Conservation (phyloP, 2,797 vertebrate genomes). For the Morelia viridis region DNA sequence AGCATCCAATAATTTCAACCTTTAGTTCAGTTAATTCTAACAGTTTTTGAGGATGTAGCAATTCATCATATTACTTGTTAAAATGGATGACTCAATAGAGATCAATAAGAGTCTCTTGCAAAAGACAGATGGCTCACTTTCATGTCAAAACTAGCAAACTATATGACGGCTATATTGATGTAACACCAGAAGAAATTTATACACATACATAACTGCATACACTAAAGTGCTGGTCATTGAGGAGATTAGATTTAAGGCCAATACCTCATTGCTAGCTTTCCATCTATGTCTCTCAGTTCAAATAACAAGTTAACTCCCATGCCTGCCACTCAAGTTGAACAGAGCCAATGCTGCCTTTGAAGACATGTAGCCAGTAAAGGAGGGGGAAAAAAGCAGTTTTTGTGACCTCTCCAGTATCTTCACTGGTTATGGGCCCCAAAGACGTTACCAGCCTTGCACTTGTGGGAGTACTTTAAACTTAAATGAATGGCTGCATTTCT, state of each 20-base stretch:
- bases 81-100: not conserved
- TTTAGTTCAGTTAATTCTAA: conserved; percentile 9
- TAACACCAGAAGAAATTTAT: not conserved
- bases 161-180: not conserved
- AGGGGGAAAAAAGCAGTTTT: not conserved
- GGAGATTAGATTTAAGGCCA: not conserved
- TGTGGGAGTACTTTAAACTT: not conserved
- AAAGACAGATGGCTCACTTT: not conserved
- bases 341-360: not conserved
- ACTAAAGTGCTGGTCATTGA: not conserved
- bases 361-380: not conserved
- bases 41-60: not conserved
- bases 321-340: not conserved
- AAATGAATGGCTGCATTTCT: not conserved
- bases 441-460: not conserved
- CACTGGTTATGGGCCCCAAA: not conserved
- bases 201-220: not conserved
- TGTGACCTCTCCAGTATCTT: not conserved
- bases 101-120: not conserved
- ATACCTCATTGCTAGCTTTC: not conserved
- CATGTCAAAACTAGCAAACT: not conserved
- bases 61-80: not conserved
- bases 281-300: not conserved
- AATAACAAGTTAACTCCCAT: not conserved
- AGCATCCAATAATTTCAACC: not conserved